Evolutionary conservation across 2,888 invertebrate species (phyloP).

Genomic region (Drosophila differens): DNA sequence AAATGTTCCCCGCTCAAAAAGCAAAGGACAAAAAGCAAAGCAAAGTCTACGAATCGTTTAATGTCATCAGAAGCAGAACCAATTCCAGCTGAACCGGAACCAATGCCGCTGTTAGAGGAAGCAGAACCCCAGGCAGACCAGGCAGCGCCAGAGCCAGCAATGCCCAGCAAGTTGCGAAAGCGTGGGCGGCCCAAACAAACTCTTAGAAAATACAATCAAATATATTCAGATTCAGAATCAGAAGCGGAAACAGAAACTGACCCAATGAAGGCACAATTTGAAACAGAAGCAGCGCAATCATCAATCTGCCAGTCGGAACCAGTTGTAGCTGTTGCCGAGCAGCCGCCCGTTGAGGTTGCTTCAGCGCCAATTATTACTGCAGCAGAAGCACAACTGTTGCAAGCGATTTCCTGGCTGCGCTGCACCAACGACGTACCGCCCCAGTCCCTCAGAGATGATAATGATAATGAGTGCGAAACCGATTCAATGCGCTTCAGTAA

Average conservation of each 20-base stretch:
- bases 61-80: not conserved
- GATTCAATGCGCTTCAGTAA: slow-evolving; percentile 34
- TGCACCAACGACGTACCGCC: slow-evolving; percentile 28
- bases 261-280: not conserved
- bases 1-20: no score
- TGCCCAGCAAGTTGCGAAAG: no score
- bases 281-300: not conserved
- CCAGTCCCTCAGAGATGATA: not conserved
- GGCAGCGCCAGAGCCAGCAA: not conserved
- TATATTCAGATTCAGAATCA: not conserved
- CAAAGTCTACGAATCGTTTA: not conserved
- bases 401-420: slow-evolving; percentile 39
- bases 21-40: no score
- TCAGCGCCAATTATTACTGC: not conserved
- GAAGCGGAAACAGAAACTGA: not conserved
- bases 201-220: not conserved
- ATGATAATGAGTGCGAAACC: not conserved
- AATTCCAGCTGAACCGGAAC: not conserved
- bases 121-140: not conserved
- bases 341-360: not conserved
- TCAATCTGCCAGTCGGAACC: not conserved
- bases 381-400: not conserved
- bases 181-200: not conserved
- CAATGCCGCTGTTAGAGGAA: not conserved
- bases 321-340: not conserved